phyloP scores from a whole-genome alignment of 2,888 invertebrate genomes.

The Matsumyia berberina region DNA sequence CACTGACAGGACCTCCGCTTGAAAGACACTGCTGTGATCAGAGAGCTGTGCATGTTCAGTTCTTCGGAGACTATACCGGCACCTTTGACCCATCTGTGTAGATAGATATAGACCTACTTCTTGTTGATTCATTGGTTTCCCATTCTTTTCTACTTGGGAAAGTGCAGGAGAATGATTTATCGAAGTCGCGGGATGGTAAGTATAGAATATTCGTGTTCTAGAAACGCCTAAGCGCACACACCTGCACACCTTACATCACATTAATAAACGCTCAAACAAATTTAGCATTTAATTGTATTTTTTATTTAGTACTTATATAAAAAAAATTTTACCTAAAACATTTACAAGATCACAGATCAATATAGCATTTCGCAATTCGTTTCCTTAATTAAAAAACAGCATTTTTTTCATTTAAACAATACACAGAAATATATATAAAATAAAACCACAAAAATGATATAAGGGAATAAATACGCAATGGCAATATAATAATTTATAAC shows the following conservation, averaged over 20 bases:
- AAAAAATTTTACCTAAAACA: conserved; percentile 55
- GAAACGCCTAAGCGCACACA: no score
- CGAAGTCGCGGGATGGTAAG: no score
- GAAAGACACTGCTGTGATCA: no score
- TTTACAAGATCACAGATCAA: conserved; percentile 69
- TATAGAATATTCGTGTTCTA: no score
- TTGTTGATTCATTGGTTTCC: no score
- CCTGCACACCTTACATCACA: not conserved
- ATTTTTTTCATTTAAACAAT: conserved; percentile 38
- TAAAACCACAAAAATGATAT: conserved; percentile 49
- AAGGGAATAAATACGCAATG: conserved; percentile 66
- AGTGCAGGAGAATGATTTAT: no score
- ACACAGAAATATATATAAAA: conserved; percentile 15
- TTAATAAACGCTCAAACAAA: not conserved
- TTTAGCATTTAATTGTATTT: conserved; percentile 15
- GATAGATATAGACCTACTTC: no score
- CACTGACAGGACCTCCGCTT: no score
- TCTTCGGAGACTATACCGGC: no score
- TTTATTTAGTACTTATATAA: conserved; percentile 41
- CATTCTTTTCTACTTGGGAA: no score
- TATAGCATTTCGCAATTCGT: conserved; percentile 56
- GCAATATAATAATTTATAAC: conserved; percentile 53
- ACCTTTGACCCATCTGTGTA: no score
- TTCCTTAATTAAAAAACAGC: conserved; percentile 30
- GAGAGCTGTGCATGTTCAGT: no score